Evolutionary conservation across 2,888 invertebrate species (phyloP), one percentile per base, ranked within the genome.

Genomic region (Eupithecia insigniata): DNA sequence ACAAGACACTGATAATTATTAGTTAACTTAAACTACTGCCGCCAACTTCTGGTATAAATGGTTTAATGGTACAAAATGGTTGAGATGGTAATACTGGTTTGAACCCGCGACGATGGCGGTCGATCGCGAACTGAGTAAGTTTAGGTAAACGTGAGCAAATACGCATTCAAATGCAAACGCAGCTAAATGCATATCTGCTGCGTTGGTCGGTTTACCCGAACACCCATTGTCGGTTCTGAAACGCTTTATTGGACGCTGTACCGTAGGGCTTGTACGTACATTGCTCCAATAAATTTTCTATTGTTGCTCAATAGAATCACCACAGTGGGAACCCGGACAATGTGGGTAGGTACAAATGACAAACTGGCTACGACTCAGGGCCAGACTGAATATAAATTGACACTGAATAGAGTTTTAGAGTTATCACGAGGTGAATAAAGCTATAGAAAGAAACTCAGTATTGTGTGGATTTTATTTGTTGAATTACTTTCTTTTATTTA

Each of bases 241-340:
- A n/a, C 36, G 36, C 22, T 64, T 14, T 64, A 36, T 22, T 64
- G 62, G 62, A 34, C 36, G 0, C 14, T 22, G 22, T 22, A 22
- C 62, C 10, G 12, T n/a, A 26, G 12, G 14, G 26, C 39, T 43
- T 51, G 34, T 43, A 8, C 64, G 18, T 60, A 30, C 72, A 72
- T 75, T 74, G 72, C 66, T 71, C 69, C 69, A 74, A 75, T 77
- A 74, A 74, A 71, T 76, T 67, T 71, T 43, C 71, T 71, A 72
- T 76, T 74, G 72, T 72, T 76, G 58, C 66, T 71, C 62, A 72
- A 72, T 75, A 71, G 51, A 75, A 36, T 55, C 55, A 32, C 61
- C 61, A 34, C 34, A 62, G 34, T n/a, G 61, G 55, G 61, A 14
- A 10, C n/a, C 34, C 22, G 18, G 34, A 18, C 61, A 62, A 32